Base-by-base conservation (phyloP, 2,888 invertebrate species). In the Norana najaformis region DNA sequence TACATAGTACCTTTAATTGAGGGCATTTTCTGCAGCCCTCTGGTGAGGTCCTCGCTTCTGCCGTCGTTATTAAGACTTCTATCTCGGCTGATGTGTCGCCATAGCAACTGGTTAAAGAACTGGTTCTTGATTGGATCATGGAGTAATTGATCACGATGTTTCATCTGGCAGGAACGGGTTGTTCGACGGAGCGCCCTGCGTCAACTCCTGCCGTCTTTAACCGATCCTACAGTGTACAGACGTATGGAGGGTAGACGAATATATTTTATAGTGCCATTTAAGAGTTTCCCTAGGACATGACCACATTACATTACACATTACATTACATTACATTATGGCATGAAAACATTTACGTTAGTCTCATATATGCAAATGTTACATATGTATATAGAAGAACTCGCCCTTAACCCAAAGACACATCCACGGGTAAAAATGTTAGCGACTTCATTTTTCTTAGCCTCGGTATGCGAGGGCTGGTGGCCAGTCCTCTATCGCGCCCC, bases 21-120 rank as follows among this genome's bases (percentile, higher is more conserved):
- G 14, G 1, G 41, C 41, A 41, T 16, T 69, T 69, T 69, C n/a
- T 69, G n/a, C 69, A n/a, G 69, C n/a, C n/a, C 69, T 11, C 69
- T 30, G 16, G 69, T n/a, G 30, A 1, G n/a, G 69, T 69, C 69
- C n/a, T 69, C n/a, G n/a, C 69, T 69, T 69, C 69, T 69, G 69
- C 69, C n/a, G 69, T 69, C 69, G n/a, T 69, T 69, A 69, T n/a
- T n/a, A n/a, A 11, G n/a, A 69, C 69, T 69, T 69, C 30, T 69
- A 69, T n/a, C 30, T 69, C 16, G 69, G 16, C n/a, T n/a, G 69
- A 69, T n/a, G 30, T 69, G 69, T 69, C 69, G 69, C 69, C n/a
- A 69, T 69, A 69, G 69, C 69, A 69, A 69, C 30, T n/a, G 69
- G n/a, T 69, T 69, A 69, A 69, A 69, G 69, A 69, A 69, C 69